Conservation (phyloP, 2,797 vertebrate species). For the Schizopygopsis malacanthus region DNA sequence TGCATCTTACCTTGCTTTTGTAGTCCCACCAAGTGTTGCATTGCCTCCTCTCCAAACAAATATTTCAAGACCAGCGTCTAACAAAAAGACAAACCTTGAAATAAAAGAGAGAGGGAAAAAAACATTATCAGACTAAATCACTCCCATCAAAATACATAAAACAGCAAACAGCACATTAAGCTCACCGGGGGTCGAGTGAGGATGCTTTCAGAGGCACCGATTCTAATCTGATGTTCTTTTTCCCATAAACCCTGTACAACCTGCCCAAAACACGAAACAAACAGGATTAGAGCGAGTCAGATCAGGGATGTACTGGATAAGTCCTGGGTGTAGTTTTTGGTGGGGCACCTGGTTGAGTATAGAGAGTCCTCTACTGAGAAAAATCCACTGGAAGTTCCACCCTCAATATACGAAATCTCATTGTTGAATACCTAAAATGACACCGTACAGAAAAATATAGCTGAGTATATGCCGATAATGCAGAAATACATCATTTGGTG, state of each 20-base stretch:
- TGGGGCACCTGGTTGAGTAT: slow-evolving; percentile 84
- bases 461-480: not conserved
- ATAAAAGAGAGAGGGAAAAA: not conserved
- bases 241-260: slow-evolving; percentile 92
- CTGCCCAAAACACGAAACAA: slow-evolving; percentile 68
- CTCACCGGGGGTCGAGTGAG: slow-evolving; percentile 91
- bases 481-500: not conserved
- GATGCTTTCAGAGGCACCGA: slow-evolving; percentile 87
- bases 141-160: not conserved
- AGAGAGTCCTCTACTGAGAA: slow-evolving; percentile 92
- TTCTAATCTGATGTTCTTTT: slow-evolving; percentile 93
- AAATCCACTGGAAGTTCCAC: slow-evolving; percentile 94
- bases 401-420: slow-evolving; percentile 96
- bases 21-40: slow-evolving; percentile 89
- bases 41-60: slow-evolving; percentile 91
- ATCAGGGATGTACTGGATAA: not conserved
- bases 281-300: slow-evolving; percentile 1
- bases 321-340: slow-evolving; percentile 5
- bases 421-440: slow-evolving; percentile 88
- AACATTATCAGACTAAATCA: not conserved
- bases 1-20: slow-evolving; percentile 87
- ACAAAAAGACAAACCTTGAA: slow-evolving; percentile 90
- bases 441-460: not conserved
- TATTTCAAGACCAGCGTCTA: slow-evolving; percentile 88
- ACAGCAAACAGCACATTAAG: slow-evolving; percentile 5